A percentile compares a stretch with the other conserved stretches of the same genome.
Conservation (phyloP, 2,113 vertebrate species). For the Anseranas semipalmata region DNA sequence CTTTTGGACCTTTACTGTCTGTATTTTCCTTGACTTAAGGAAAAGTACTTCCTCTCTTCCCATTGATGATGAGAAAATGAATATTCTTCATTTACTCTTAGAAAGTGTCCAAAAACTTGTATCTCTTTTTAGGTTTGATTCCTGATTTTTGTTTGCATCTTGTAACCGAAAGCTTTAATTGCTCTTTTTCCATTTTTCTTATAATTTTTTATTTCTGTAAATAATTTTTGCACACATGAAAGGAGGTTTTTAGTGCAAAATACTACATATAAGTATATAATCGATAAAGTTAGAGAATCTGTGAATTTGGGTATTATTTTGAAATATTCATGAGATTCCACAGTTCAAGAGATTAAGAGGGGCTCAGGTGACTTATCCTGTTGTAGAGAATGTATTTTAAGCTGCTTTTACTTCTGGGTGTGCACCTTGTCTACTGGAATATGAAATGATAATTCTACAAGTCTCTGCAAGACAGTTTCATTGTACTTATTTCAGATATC, state of each 20-base stretch:
- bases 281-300: background rate
- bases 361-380: slow-evolving; percentile 25
- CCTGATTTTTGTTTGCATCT: background rate
- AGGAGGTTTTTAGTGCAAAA: background rate
- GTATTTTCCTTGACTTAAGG: background rate
- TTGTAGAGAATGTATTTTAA: slow-evolving; percentile 29
- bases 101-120: background rate
- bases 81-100: background rate
- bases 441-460: background rate
- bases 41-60: background rate
- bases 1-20: background rate
- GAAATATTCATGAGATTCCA: slow-evolving; percentile 25
- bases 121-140: background rate
- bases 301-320: slow-evolving; percentile 16
- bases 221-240: background rate
- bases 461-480: background rate
- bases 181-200: background rate
- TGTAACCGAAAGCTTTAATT: background rate
- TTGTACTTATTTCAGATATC: background rate
- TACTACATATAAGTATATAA: background rate
- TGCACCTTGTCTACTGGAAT: background rate
- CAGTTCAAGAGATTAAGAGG: slow-evolving; percentile 38
- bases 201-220: background rate
- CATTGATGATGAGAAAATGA: background rate
- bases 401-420: slow-evolving; percentile 15